Conservation (phyloP, 2,888 invertebrate genomes). For the Lucinisca nassula region DNA sequence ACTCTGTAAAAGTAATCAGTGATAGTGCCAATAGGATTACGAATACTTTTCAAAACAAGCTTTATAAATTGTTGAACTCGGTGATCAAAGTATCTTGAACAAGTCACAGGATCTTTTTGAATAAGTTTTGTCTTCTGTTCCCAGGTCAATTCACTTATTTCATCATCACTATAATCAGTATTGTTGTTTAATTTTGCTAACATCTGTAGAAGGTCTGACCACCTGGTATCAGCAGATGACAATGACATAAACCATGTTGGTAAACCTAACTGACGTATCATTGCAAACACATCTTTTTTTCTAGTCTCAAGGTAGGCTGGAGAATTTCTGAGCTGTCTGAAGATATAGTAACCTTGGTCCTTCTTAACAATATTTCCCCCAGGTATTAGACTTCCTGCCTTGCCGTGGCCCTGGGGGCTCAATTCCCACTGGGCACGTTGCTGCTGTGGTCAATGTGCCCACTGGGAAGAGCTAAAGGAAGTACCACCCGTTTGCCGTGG, state of each 20-base stretch:
- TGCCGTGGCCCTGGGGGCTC: too few species aligned
- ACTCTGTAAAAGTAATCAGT: constrained; percentile 24
- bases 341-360: too few species aligned
- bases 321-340: too few species aligned
- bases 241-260: constrained; percentile 24
- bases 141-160: constrained; percentile 56
- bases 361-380: too few species aligned
- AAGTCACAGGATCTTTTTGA: constrained; percentile 67
- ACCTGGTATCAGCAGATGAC: constrained; percentile 69
- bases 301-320: too few species aligned
- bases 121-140: constrained; percentile 64
- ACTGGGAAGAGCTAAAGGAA: too few species aligned
- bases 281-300: too few species aligned
- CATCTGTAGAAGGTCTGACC: constrained; percentile 68
- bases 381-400: too few species aligned
- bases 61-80: constrained; percentile 54
- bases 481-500: too few species aligned
- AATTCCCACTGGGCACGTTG: too few species aligned
- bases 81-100: constrained; percentile 36
- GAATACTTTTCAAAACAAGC: constrained; percentile 46
- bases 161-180: constrained; percentile 26
- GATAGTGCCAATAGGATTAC: constrained; percentile 37
- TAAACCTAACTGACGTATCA: constrained; percentile 6
- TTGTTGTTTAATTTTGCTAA: constrained; percentile 58
- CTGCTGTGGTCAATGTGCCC: too few species aligned